phyloP scores from a whole-genome alignment of 2,113 vertebrate species.

The Danionella cerebrum region DNA sequence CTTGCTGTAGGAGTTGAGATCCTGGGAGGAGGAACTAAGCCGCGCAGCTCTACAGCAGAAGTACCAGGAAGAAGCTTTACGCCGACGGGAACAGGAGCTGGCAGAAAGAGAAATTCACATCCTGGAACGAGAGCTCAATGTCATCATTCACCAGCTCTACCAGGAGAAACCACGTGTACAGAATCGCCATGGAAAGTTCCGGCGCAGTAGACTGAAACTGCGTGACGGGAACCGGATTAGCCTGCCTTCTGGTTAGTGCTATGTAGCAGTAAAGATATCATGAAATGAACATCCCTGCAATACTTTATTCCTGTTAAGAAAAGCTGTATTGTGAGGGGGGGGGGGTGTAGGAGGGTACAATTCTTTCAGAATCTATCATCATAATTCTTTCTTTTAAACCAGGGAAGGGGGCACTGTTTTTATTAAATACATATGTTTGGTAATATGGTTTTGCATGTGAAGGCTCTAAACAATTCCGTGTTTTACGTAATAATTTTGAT shows the following conservation, averaged over 20 bases:
- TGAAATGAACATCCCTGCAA: too few relatives aligned
- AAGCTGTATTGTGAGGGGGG: too few relatives aligned
- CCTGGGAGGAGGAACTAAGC: conserved; percentile 92
- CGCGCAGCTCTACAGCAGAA: conserved; percentile 91
- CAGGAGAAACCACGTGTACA: conserved; percentile 92
- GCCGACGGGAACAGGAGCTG: conserved; percentile 86
- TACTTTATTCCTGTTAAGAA: too few relatives aligned
- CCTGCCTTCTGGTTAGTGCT: conserved; percentile 78
- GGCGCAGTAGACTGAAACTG: conserved; percentile 83
- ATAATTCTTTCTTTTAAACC: too few relatives aligned
- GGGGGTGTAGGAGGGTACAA: too few relatives aligned
- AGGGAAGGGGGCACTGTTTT: too few relatives aligned
- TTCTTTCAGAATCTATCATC: too few relatives aligned
- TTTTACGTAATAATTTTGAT: too few relatives aligned
- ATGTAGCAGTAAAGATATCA: background rate
- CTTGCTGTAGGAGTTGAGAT: conserved; percentile 79
- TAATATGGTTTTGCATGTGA: too few relatives aligned
- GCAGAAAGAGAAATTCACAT: conserved; percentile 94
- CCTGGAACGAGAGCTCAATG: conserved; percentile 89
- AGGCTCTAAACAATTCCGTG: too few relatives aligned
- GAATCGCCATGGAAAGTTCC: conserved; percentile 91
- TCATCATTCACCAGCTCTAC: conserved; percentile 96
- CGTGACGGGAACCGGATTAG: conserved; percentile 94
- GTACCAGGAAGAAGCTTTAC: conserved; percentile 85
- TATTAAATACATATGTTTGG: too few relatives aligned